Evolutionary conservation across 1,140 invertebrate species (phyloP), one percentile per base, ranked within the genome.

Genomic region (Drosophila prosaltans): DNA sequence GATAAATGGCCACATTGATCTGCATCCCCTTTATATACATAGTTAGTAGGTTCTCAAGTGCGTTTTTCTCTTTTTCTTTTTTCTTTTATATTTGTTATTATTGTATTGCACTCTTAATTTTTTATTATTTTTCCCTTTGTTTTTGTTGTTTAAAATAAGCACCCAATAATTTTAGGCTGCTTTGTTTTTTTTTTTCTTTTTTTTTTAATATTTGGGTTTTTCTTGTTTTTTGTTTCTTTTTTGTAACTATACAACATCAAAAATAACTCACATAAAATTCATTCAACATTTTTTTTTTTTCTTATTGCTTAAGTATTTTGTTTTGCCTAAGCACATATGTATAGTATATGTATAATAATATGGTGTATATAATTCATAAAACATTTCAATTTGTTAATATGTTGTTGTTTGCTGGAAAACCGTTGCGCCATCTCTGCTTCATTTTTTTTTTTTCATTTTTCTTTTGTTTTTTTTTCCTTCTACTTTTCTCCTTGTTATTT

Each of bases 311-410:
- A 78, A 51, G 61, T 58, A 74, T 74, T 51, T 61, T 26, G 64
- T 59, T 64, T 80, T 68, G 68, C 45, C 45, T 66, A 64, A 80
- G 51, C 75, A 65, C 77, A 67, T 73, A 64, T 57, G 41, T 68
- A 55, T 77, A 36, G 24, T 72, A 72, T 65, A 26, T 57, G 43
- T 64, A 40, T 45, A 69, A 63, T 81, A 81, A 82, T 82, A 71
- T 72, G 80, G 83, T 86, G 83, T 88, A 86, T 86, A 86, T 80
- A 86, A 88, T 86, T 83, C 83, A 82, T 86, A 86, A 86, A 86
- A 86, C 83, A 88, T 80, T 83, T 73, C 82, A 88, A 80, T 77
- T 82, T 61, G 71, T 59, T 39, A 85, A 88, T 79, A 76, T 77
- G 72, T 86, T 39, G 43, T 45, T 57, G 24, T 43, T 48, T 68